These are phyloP conservation scores for Eumeta japonica DNA, from an alignment of 1,140 invertebrate genomes.

Conservation along the genomic window DNA sequence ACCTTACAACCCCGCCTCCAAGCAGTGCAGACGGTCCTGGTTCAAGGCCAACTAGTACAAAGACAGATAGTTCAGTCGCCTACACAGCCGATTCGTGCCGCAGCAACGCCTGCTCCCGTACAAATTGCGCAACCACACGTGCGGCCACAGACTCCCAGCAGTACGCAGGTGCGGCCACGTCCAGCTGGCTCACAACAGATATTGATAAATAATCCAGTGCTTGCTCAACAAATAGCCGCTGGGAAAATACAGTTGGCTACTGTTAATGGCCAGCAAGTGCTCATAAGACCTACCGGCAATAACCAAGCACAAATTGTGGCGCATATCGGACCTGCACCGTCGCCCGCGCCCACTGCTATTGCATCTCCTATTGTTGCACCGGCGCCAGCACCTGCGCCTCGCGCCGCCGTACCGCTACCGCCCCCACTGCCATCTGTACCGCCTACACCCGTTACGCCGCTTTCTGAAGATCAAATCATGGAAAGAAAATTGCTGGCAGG, in stretches of 20 bases:
- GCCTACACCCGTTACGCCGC: conserved; percentile 20
- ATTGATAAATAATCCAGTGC: conserved; percentile 70
- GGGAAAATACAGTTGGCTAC: conserved; percentile 81
- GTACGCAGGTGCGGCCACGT: conserved; percentile 23
- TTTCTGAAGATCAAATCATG: conserved; percentile 58
- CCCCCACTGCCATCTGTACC: conserved; percentile 15
- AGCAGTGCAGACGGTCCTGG: conserved; percentile 35
- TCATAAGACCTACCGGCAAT: conserved; percentile 70
- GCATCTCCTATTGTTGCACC: conserved; percentile 12
- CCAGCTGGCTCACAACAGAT: conserved; percentile 61
- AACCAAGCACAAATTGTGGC: conserved; percentile 70
- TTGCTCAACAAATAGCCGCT: conserved; percentile 74
- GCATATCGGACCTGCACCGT: conserved; percentile 51
- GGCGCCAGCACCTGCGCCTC: conserved; percentile 21
- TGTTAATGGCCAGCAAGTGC: conserved; percentile 79
- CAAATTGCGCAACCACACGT: conserved; percentile 8
- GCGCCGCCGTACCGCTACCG: conserved; percentile 14
- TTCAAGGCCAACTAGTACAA: conserved; percentile 36
- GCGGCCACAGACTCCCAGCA: not conserved
- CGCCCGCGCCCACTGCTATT: conserved; percentile 20
- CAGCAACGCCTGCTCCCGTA: conserved; percentile 16
- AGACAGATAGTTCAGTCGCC: conserved; percentile 15
- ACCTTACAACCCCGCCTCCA: conserved; percentile 19
- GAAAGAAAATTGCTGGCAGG: conserved; percentile 71
- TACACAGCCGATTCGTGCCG: not conserved